Conservation (phyloP, 2,113 vertebrate genomes). For the Fulica atra region DNA sequence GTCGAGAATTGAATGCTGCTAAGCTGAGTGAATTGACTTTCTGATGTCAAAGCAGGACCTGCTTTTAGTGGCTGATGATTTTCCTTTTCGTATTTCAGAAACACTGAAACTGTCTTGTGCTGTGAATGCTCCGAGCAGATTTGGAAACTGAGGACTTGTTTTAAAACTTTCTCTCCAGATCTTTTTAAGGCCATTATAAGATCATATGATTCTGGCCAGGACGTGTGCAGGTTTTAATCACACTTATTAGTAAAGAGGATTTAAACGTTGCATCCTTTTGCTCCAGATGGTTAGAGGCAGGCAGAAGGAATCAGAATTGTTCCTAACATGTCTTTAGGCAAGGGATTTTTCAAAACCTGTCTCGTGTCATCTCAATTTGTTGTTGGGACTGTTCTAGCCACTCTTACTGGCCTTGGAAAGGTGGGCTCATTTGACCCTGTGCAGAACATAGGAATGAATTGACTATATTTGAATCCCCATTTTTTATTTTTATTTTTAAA, state of each 20-base stretch:
- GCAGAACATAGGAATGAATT: not conserved
- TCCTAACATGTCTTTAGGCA: not conserved
- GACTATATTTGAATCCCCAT: not conserved
- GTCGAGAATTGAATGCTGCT: slow-evolving; percentile 82
- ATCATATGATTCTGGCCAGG: not conserved
- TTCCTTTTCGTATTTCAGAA: slow-evolving; percentile 46
- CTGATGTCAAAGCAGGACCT: slow-evolving; percentile 81
- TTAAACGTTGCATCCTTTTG: not conserved
- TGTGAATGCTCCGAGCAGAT: not conserved
- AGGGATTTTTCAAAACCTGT: not conserved
- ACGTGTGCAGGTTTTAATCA: not conserved
- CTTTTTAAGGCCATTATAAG: not conserved
- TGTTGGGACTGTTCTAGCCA: not conserved
- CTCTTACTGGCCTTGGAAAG: not conserved
- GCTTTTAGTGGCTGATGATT: slow-evolving; percentile 69
- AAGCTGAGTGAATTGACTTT: slow-evolving; percentile 88
- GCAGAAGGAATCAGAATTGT: not conserved
- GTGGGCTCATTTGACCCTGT: not conserved
- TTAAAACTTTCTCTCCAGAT: not conserved
- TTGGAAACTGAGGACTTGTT: not conserved
- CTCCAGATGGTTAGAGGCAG: not conserved
- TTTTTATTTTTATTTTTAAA: not conserved
- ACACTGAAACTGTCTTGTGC: not conserved
- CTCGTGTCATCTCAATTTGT: not conserved
- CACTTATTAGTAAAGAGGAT: not conserved